Evolutionary conservation across 2,113 vertebrate genomes (phyloP), one percentile per base, ranked within the genome.

Genomic region (Toxotes jaculatrix): DNA sequence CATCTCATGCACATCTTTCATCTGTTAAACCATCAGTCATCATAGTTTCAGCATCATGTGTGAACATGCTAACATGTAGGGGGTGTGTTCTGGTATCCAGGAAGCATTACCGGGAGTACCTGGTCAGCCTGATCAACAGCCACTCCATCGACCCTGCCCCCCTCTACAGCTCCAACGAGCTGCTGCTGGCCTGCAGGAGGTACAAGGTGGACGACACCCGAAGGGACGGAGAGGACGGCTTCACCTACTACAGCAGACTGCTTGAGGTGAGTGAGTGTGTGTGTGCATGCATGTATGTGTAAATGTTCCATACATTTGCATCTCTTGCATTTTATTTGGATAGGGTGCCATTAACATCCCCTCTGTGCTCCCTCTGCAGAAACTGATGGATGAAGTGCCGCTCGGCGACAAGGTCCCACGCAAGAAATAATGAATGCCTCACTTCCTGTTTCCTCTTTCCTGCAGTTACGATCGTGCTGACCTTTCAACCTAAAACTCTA

Each of bases 41-140:
- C n/a, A n/a, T n/a, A n/a, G n/a, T n/a, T n/a, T n/a, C n/a, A n/a
- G n/a, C n/a, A n/a, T n/a, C n/a, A n/a, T n/a, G 3, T 36, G 16
- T 51, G 3, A 19, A 21, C 3, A n/a, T 57, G 10, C 38, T 63
- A 45, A 77, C 36, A 11, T 17, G n/a, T n/a, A n/a, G n/a, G n/a
- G 16, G n/a, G 65, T 31, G 10, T 81, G 12, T 72, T 7, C 16
- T 77, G 9, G 0, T 63, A 4, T 66, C 4, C 86, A 97, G 97
- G 84, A 96, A 96, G 53, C 96, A 97, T 85, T 97, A 97, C 91
- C 93, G 96, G 60, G 96, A 97, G 63, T 97, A 97, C 85, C 94
- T 97, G 80, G 96, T 97, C 68, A 97, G 95, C 79, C 95, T 96
- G 65, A 97, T 97, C 93, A 97, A 97, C 47, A 94, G 94, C 47